Evolutionary conservation across 2,888 invertebrate species (phyloP), one percentile per base, ranked within the genome.

Genomic region (Autographa pulchrina): DNA sequence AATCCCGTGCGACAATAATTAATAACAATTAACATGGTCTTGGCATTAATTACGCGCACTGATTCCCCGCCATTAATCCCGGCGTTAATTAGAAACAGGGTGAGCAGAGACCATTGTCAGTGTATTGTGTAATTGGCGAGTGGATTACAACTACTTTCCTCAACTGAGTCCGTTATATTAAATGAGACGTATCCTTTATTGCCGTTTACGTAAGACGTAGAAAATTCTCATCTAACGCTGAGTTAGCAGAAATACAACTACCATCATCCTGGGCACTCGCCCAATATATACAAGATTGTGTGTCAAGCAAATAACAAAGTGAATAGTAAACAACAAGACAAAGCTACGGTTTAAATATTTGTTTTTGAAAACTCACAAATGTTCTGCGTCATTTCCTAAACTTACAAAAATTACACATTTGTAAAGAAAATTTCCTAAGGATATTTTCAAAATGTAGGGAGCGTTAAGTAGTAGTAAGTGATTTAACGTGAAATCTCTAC

Each of bases 11-110:
- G 25, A 61, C 63, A 70, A 69, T 82, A 69, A 80, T 80, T 82
- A 82, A 80, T 82, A 78, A 75, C 67, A 69, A 81, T 81, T 81
- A 79, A 58, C 68, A 74, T 74, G 75, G 43, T 68, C 67, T 71
- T 70, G 68, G 71, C 75, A 74, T 74, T 78, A 67, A 79, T 78
- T 74, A 78, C 68, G 56, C 63, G 66, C 70, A 31, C 68, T 65
- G 77, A 82, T 77, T 70, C 77, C 62, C 62, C 14, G 43, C 43
- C 56, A 76, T 73, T 82, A 76, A 79, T 78, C 69, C 69, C n/a
- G 20, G 38, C 20, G 56, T 69, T 74, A 70, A 78, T 80, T 75
- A 69, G 62, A 59, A 62, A 59, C 35, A n/a, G 65, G 61, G 61
- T 72, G 41, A 60, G 67, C 56, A 72, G 63, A 56, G 32, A 61